A percentile compares a stretch with the other conserved stretches of the same genome.
Conservation (phyloP, 2,888 invertebrate species). For the Drosophila histrio region DNA sequence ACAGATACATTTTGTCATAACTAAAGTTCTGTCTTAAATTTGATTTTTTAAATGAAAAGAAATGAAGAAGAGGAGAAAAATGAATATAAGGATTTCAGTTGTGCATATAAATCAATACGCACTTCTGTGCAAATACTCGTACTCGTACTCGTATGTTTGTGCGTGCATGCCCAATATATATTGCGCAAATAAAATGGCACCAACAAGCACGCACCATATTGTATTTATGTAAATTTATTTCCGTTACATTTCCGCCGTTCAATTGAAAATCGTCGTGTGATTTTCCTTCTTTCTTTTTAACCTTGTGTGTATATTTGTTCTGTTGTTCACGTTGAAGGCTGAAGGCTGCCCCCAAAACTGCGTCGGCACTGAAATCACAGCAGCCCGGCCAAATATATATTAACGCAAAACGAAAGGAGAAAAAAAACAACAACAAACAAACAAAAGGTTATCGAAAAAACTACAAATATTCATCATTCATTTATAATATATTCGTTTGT, state of each 20-base stretch:
- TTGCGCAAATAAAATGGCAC: slow-evolving; percentile 76
- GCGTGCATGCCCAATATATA: slow-evolving; percentile 46
- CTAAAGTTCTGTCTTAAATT: slow-evolving; percentile 40
- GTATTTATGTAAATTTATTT: slow-evolving; percentile 81
- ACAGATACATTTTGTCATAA: slow-evolving; percentile 20
- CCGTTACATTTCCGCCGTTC: slow-evolving; percentile 80
- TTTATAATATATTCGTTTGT: slow-evolving; percentile 43
- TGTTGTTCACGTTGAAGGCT: slow-evolving; percentile 17
- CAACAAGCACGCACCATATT: slow-evolving; percentile 78
- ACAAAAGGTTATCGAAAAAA: slow-evolving; percentile 16
- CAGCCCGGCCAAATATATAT: slow-evolving; percentile 40
- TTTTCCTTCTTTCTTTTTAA: slow-evolving; percentile 50
- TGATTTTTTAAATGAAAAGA: slow-evolving; percentile 22
- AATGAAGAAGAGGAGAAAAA: slow-evolving; percentile 1
- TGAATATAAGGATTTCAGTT: slow-evolving; percentile 32
- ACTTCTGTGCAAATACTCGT: slow-evolving; percentile 59
- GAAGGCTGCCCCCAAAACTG: slow-evolving; percentile 9
- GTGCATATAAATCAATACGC: slow-evolving; percentile 70
- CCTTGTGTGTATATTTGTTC: slow-evolving; percentile 46
- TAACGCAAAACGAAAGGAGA: slow-evolving; percentile 15
- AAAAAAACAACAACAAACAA: too few relatives aligned
- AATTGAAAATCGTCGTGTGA: slow-evolving; percentile 79
- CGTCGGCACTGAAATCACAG: slow-evolving; percentile 35
- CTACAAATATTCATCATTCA: slow-evolving; percentile 61
- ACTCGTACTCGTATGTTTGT: slow-evolving; percentile 23